Conservation (phyloP, 2,888 invertebrate genomes). For the Lycocerus yunnanus region DNA sequence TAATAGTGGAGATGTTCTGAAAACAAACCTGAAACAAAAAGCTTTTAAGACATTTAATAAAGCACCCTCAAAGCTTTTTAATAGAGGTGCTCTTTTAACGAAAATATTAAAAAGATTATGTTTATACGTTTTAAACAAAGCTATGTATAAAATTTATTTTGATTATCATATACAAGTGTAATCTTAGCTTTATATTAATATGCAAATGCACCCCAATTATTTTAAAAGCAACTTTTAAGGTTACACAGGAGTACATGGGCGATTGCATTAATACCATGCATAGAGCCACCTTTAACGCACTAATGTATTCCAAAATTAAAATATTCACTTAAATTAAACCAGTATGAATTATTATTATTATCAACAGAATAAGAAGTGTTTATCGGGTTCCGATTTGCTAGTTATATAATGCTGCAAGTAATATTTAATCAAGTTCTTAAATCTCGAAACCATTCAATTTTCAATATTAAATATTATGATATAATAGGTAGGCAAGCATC, state of each 20-base stretch:
- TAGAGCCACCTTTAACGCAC: neutral
- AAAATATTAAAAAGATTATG: neutral
- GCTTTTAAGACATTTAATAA: neutral
- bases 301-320: neutral
- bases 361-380: neutral
- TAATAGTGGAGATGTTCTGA: neutral
- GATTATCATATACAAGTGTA: neutral
- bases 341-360: no score
- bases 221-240: neutral
- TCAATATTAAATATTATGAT: neutral
- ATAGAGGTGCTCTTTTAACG: neutral
- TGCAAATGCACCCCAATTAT: neutral
- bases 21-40: neutral
- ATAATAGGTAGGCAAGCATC: neutral
- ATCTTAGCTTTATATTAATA: slow-evolving; percentile 2
- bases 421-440: neutral
- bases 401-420: neutral
- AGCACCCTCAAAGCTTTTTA: neutral
- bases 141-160: neutral
- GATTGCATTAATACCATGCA: neutral
- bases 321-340: neutral
- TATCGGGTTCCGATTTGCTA: neutral
- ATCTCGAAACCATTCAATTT: neutral
- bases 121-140: neutral
- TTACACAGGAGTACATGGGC: neutral